phyloP scores from a whole-genome alignment of 2,888 invertebrate genomes.

The Leucophenga montana region DNA sequence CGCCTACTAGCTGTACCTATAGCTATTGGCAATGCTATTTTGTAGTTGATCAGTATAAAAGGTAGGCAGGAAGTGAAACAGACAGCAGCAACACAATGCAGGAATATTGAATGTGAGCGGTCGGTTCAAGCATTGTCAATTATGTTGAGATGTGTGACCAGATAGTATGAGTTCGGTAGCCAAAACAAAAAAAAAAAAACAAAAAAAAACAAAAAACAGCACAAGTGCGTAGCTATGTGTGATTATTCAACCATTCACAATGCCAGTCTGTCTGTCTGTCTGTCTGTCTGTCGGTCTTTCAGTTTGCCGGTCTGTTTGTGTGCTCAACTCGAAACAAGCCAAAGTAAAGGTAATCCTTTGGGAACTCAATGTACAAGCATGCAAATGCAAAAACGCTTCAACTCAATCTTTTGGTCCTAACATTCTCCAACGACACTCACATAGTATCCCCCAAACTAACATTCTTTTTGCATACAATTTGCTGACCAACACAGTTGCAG shows the following conservation, averaged over 20 bases:
- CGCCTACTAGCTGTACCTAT: too few species aligned
- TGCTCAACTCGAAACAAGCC: slow-evolving; percentile 50
- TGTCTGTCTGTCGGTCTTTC: slow-evolving; percentile 36
- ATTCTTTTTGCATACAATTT: not conserved
- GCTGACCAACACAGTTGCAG: not conserved
- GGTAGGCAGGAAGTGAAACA: slow-evolving; percentile 3
- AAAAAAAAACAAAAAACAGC: not conserved
- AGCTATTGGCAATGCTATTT: too few species aligned
- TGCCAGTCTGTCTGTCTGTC: slow-evolving; percentile 31
- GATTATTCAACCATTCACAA: slow-evolving; percentile 1
- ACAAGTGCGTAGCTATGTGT: not conserved
- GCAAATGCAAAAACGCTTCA: slow-evolving; percentile 36
- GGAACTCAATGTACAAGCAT: slow-evolving; percentile 50
- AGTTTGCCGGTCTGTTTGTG: slow-evolving; percentile 43
- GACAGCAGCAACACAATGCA: slow-evolving; percentile 14
- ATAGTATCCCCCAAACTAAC: not conserved
- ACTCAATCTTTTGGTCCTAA: not conserved
- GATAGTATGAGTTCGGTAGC: not conserved
- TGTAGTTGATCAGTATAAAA: not conserved
- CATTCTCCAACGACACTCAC: slow-evolving; percentile 10
- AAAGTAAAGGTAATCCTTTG: slow-evolving; percentile 62
- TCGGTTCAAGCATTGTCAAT: slow-evolving; percentile 12
- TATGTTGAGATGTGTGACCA: not conserved
- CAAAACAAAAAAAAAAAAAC: not conserved
- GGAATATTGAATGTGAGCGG: slow-evolving; percentile 8